Percentiles rank a stretch among this genome's conserved stretches.
These are phyloP conservation scores for Eueremaeus valkanovi DNA, from an alignment of 2,888 invertebrate species.

Conservation along the genomic window DNA sequence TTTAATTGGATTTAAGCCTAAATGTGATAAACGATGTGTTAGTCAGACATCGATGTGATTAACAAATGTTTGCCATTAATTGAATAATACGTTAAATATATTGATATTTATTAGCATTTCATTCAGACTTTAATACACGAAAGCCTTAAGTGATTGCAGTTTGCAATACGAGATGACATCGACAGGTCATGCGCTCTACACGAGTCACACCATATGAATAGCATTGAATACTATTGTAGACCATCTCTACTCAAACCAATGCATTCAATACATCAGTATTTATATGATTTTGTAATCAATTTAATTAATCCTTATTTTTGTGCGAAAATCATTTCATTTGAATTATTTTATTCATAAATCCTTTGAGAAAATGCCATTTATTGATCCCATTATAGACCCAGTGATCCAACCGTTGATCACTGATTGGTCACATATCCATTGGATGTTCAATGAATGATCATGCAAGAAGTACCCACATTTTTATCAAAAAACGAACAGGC, in stretches of 20 bases:
- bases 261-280: background rate
- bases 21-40: background rate
- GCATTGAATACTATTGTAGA: background rate
- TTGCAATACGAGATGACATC: constrained; percentile 16
- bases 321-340: background rate
- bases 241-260: background rate
- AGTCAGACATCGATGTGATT: background rate
- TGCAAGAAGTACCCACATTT: too few species aligned
- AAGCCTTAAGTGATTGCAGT: constrained; percentile 17
- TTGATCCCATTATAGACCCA: too few species aligned
- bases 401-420: too few species aligned
- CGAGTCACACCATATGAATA: background rate
- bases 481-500: too few species aligned
- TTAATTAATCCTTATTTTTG: background rate
- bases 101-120: constrained; percentile 2
- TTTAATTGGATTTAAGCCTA: too few species aligned
- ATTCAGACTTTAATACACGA: background rate
- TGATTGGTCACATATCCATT: too few species aligned
- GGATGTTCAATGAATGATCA: too few species aligned
- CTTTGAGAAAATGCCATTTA: too few species aligned
- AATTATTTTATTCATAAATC: background rate
- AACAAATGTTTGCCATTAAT: background rate
- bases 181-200: constrained; percentile 13
- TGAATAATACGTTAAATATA: background rate
- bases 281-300: background rate